Percentiles rank a stretch among this genome's conserved stretches.
These are phyloP conservation scores for Entomobrya multifasciata DNA, from an alignment of 2,888 invertebrate species.

Conservation along the genomic window DNA sequence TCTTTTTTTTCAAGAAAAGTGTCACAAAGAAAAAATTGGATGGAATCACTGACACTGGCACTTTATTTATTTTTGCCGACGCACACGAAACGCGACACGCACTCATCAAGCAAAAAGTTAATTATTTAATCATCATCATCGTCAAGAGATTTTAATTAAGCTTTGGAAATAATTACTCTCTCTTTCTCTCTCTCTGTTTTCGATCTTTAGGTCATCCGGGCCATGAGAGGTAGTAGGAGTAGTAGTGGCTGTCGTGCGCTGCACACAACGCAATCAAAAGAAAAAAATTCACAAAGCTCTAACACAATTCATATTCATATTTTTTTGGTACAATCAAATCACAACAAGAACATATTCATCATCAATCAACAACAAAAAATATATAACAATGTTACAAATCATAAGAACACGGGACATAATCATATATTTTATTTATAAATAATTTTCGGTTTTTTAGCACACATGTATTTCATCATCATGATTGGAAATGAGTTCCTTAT, in stretches of 20 bases:
- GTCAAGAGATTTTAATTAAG: neutral
- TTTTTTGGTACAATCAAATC: neutral
- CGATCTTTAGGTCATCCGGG: slow-evolving; percentile 60
- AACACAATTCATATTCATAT: slow-evolving; percentile 29
- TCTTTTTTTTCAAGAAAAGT: neutral
- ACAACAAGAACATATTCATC: slow-evolving; percentile 2
- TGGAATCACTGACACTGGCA: slow-evolving; percentile 62
- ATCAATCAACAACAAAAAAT: slow-evolving; percentile 7
- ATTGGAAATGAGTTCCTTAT: neutral
- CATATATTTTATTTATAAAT: neutral
- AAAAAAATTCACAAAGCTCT: slow-evolving; percentile 56
- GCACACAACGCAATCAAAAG: slow-evolving; percentile 62
- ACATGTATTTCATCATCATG: slow-evolving; percentile 7
- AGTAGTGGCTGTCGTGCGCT: slow-evolving; percentile 58
- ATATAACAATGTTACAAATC: slow-evolving; percentile 7
- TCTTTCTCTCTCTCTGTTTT: slow-evolving; percentile 15
- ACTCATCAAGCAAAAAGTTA: neutral
- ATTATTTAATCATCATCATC: neutral
- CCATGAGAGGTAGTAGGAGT: slow-evolving; percentile 42
- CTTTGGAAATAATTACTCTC: neutral
- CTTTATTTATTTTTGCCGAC: slow-evolving; percentile 29
- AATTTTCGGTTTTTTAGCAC: neutral
- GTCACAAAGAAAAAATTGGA: slow-evolving; percentile 42
- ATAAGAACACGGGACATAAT: neutral
- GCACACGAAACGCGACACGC: slow-evolving; percentile 24